Conservation (phyloP, 2,888 invertebrate genomes). For the Maniola hyperantus region DNA sequence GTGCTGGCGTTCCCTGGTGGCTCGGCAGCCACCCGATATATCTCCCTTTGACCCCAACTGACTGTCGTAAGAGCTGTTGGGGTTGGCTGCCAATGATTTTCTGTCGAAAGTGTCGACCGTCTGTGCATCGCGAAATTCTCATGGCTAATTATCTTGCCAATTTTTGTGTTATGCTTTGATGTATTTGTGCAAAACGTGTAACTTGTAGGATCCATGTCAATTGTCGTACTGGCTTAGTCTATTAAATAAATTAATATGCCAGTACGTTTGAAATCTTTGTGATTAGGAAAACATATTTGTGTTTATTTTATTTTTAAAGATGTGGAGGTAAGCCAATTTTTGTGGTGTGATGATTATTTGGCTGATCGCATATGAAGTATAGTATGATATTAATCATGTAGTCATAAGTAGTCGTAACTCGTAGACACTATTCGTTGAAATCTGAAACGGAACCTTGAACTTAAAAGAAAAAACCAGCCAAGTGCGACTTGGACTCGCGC, state of each 20-base stretch:
- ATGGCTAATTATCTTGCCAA: conserved; percentile 69
- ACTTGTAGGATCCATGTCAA: conserved; percentile 41
- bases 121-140: conserved; percentile 70
- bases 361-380: conserved; percentile 11
- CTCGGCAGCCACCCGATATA: conserved; percentile 75
- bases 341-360: conserved; percentile 26
- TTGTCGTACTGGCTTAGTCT: conserved; percentile 37
- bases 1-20: conserved; percentile 55
- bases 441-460: too few relatives aligned
- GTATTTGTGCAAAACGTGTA: conserved; percentile 36
- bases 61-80: conserved; percentile 66
- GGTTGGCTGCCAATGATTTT: conserved; percentile 74
- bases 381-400: conserved; percentile 1
- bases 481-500: too few relatives aligned
- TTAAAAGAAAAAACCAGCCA: too few relatives aligned
- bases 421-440: background rate
- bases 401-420: background rate
- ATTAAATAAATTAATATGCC: background rate
- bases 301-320: conserved; percentile 1
- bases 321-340: conserved; percentile 35
- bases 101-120: conserved; percentile 70
- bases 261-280: conserved; percentile 5
- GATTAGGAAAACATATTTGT: background rate
- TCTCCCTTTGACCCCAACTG: conserved; percentile 76
- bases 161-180: conserved; percentile 51